A percentile compares a stretch with the other conserved stretches of the same genome.
These are phyloP conservation scores for Adelphocoris suturalis DNA, from an alignment of 2,888 invertebrate genomes.

Conservation along the genomic window DNA sequence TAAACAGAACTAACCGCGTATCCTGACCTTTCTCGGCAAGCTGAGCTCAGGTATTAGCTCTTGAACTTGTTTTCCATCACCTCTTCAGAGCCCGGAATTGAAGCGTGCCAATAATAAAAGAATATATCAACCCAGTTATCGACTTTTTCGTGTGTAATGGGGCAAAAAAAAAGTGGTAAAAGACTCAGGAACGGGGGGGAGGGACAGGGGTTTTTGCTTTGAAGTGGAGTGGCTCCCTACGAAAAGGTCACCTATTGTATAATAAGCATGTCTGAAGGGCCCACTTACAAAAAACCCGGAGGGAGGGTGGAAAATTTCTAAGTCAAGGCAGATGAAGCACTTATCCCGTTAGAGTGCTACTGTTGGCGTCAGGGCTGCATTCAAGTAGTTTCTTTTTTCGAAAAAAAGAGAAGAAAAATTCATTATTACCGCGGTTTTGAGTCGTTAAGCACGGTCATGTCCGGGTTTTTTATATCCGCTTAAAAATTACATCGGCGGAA, in stretches of 20 bases:
- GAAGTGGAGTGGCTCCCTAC: constrained; percentile 30
- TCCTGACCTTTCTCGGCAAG: not conserved
- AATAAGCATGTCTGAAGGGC: constrained; percentile 56
- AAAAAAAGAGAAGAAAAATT: not conserved
- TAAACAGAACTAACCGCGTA: not conserved
- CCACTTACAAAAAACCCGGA: constrained; percentile 22
- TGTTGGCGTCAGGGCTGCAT: constrained; percentile 43
- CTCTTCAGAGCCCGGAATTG: not conserved
- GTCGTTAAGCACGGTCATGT: constrained; percentile 45
- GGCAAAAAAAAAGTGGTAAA: constrained; percentile 2
- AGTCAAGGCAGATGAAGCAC: constrained; percentile 39
- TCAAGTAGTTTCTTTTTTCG: not conserved
- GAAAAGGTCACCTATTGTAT: constrained; percentile 60
- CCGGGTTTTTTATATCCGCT: not conserved
- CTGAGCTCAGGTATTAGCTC: not conserved
- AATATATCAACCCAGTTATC: constrained; percentile 24
- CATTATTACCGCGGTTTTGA: not conserved
- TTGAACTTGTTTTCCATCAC: not conserved
- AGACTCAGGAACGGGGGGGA: not conserved
- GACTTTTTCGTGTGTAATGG: constrained; percentile 7
- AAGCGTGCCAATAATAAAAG: constrained; percentile 26
- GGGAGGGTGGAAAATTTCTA: not conserved
- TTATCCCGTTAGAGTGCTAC: constrained; percentile 29
- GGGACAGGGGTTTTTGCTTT: constrained; percentile 13
- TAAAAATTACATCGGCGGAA: not conserved